These are phyloP conservation scores for Indri indri DNA, from an alignment of 2,113 vertebrate genomes.

Conservation along the genomic window DNA sequence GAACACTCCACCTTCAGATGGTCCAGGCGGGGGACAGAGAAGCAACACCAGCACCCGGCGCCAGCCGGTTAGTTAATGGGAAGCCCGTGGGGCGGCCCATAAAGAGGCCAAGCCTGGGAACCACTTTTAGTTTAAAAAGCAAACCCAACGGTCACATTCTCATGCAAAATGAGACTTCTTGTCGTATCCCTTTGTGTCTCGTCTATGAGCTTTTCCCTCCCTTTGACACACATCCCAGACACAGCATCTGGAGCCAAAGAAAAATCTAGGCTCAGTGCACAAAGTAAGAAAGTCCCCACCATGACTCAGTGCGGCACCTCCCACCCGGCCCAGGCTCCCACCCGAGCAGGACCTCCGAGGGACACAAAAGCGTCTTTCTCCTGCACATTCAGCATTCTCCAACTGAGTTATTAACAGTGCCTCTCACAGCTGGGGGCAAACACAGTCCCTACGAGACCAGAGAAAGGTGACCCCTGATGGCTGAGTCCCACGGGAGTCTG, in stretches of 20 bases:
- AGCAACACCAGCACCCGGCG: background rate
- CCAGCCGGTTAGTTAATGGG: slow-evolving; percentile 52
- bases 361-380: slow-evolving; percentile 41
- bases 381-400: slow-evolving; percentile 3
- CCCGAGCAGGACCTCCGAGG: slow-evolving; percentile 49
- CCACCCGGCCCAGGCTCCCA: background rate
- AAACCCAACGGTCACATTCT: slow-evolving; percentile 65
- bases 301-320: slow-evolving; percentile 13
- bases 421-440: background rate
- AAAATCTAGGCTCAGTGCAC: slow-evolving; percentile 58
- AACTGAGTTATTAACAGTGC: background rate
- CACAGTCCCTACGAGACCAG: background rate
- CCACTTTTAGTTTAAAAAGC: slow-evolving; percentile 61
- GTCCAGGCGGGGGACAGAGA: background rate
- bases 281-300: background rate
- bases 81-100: slow-evolving; percentile 59
- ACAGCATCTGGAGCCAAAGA: slow-evolving; percentile 55
- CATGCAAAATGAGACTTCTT: slow-evolving; percentile 72
- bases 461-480: background rate
- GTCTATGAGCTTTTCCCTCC: background rate
- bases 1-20: rapidly evolving
- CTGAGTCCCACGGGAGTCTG: background rate
- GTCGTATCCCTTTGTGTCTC: slow-evolving; percentile 52
- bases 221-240: slow-evolving; percentile 51
- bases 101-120: slow-evolving; percentile 73